These are phyloP conservation scores for Oasisia sp. DNA, from an alignment of 2,888 invertebrate genomes.

Conservation along the genomic window DNA sequence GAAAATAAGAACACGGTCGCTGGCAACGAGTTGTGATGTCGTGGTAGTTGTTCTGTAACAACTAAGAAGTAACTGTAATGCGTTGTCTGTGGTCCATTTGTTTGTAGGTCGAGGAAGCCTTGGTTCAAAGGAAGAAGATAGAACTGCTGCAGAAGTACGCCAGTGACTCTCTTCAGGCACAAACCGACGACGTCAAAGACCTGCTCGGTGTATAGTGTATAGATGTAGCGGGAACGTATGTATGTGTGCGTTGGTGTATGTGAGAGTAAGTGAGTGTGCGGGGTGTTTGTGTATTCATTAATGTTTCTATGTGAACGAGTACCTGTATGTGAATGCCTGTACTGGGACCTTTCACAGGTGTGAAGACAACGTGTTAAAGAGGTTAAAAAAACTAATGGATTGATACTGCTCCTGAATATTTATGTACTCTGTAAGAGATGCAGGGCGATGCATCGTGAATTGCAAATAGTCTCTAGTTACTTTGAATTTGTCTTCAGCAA, in stretches of 20 bases:
- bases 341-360: neutral
- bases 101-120: slow-evolving; percentile 82
- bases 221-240: neutral
- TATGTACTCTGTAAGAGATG: neutral
- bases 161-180: slow-evolving; percentile 61
- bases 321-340: neutral
- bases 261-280: neutral
- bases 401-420: neutral
- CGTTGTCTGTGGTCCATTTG: neutral
- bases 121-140: slow-evolving; percentile 89
- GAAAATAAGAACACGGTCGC: too few species aligned
- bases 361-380: neutral
- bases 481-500: neutral
- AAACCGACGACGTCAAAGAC: slow-evolving; percentile 64
- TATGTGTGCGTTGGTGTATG: neutral
- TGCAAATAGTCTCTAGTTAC: neutral
- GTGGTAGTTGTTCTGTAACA: too few species aligned
- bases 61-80: too few species aligned
- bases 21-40: too few species aligned
- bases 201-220: slow-evolving; percentile 58
- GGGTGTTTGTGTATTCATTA: neutral
- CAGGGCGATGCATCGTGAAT: neutral
- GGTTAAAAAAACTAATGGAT: neutral
- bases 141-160: slow-evolving; percentile 88
- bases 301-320: neutral